phyloP scores from a whole-genome alignment of 2,888 invertebrate species.

The Pachydiplax longipennis region DNA sequence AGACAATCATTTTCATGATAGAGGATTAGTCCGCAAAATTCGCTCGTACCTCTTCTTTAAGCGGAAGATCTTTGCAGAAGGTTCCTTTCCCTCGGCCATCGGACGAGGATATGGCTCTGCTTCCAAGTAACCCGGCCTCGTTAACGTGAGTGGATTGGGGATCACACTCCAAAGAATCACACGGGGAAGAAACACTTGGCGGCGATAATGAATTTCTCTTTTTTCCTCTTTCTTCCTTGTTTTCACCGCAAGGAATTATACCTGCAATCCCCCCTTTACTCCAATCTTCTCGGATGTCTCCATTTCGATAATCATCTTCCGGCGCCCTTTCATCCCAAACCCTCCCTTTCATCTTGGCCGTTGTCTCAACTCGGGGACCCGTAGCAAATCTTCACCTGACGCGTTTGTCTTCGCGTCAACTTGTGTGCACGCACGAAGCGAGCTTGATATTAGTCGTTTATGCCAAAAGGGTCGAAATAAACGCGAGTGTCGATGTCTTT shows the following conservation, averaged over 20 bases:
- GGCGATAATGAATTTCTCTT: conserved; percentile 28
- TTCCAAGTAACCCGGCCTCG: background rate
- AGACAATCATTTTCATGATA: no score
- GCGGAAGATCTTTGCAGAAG: no score
- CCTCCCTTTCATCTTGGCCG: background rate
- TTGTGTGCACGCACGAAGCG: background rate
- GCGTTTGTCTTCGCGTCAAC: background rate
- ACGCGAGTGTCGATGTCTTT: background rate
- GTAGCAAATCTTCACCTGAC: background rate
- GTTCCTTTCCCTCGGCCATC: no score
- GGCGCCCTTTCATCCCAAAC: no score
- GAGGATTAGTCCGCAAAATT: no score
- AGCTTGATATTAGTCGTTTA: background rate
- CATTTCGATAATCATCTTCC: background rate
- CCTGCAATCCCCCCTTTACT: no score
- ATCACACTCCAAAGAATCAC: background rate
- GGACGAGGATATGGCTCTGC: no score
- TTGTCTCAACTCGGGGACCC: background rate
- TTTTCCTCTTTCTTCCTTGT: background rate
- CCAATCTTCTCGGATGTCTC: background rate
- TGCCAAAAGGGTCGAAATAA: background rate
- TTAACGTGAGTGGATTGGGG: background rate
- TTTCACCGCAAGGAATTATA: no score
- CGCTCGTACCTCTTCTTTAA: no score
- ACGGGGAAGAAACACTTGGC: conserved; percentile 15